Evolutionary conservation across 35 echinoderm and acorn worm species (phyloP).

Genomic region (Strongylocentrotus purpuratus): DNA sequence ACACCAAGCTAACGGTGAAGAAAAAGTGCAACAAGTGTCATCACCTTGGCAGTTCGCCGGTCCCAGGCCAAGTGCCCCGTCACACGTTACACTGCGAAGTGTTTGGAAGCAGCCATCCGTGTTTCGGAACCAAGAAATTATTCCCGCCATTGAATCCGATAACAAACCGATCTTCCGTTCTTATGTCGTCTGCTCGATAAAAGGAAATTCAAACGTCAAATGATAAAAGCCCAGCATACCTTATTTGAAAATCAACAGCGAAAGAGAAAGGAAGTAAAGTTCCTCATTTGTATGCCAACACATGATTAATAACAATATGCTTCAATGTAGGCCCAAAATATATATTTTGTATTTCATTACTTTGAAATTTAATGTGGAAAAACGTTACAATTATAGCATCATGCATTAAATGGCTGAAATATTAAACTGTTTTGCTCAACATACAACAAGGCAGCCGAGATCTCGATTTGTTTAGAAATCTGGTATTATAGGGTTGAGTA

Average conservation of each 20-base stretch:
- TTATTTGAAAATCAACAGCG: neutral
- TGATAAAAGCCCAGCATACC: neutral
- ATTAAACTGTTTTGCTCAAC: too few relatives aligned
- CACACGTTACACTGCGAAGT: neutral
- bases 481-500: too few relatives aligned
- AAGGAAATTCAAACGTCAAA: conserved; percentile 1
- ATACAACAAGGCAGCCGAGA: too few relatives aligned
- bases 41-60: neutral
- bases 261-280: neutral
- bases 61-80: neutral
- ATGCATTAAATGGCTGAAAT: too few relatives aligned
- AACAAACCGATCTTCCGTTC: neutral
- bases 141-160: neutral
- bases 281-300: neutral
- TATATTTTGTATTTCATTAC: too few relatives aligned
- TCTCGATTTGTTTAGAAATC: too few relatives aligned
- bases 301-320: too few relatives aligned
- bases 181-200: neutral
- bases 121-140: conserved; percentile 17
- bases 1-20: neutral
- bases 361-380: too few relatives aligned
- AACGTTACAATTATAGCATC: too few relatives aligned
- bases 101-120: neutral
- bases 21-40: neutral
- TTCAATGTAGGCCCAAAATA: too few relatives aligned